Base-by-base conservation (phyloP, 2,113 vertebrate genomes). In the Stigmatopora argus region DNA sequence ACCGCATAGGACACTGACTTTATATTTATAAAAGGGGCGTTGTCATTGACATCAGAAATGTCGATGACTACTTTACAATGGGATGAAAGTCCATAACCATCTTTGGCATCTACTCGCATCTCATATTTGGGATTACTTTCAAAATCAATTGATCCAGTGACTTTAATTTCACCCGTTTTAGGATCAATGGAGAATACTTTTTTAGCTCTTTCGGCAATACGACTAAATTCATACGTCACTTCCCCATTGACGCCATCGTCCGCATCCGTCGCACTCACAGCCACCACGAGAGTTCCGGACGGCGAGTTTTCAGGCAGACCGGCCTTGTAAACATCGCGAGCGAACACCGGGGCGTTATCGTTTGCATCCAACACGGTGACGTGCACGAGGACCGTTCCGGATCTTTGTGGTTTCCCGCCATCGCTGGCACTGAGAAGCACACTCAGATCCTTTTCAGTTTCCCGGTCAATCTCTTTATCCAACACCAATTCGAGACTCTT, bases 31-130 rank as follows among this genome's bases (percentile, higher is more conserved):
- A 87, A 69, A 1, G 92, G 92, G 0, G 72, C 70, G 41, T 93
- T 92, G 7, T 93, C 92, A 67, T 93, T 93, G 0, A 88, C 58
- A 64, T 94, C 92, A 48, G 68, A 77, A 0, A 91, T 59, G 6
- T 86, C 76, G 4, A 92, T 71, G 2, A 91, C n/a, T 10, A 92
- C 79, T 48, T 85, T 91, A 2, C 86, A 76, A 80, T 85, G 80
- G 11, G 89, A 88, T 0, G 71, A 71, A 75, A 77, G 71, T 5
- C 81, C 84, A 18, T 84, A 70, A 3, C 68, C 64, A 79, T 92
- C 92, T 55, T 74, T 79, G 12, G 83, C 90, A 77, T 90, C 34
- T 1, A 65, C 34, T 12, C 34, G 35, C 35, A 66, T 53, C 45
- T 66, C 64, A 56, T 55, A 66, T 73, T 4, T 26, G 19, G 21